Percentiles rank a stretch among this genome's conserved stretches.
Evolutionary conservation across 2,797 vertebrate species (phyloP).

Genomic region (Halcyon leucocephala): DNA sequence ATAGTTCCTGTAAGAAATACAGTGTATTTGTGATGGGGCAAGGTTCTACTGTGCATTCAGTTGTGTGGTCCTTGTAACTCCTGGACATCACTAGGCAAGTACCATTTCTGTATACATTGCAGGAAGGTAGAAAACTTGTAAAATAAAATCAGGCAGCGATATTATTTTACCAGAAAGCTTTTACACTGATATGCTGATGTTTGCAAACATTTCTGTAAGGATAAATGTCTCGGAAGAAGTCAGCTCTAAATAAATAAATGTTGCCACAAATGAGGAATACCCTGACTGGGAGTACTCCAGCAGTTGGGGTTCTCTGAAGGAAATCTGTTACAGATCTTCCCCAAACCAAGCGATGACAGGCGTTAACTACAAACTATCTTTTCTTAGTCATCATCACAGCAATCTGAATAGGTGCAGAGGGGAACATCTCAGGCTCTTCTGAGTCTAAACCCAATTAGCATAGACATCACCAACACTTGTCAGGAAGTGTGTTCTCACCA

Average conservation of each 20-base stretch:
- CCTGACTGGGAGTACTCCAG: not conserved
- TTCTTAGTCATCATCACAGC: not conserved
- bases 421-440: not conserved
- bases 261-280: not conserved
- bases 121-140: not conserved
- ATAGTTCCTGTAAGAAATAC: not conserved
- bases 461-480: not conserved
- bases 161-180: not conserved
- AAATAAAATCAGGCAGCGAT: not conserved
- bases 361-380: not conserved
- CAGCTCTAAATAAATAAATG: not conserved
- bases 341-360: not conserved
- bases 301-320: not conserved
- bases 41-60: not conserved
- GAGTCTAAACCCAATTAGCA: not conserved
- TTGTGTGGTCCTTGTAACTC: accelerated
- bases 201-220: not conserved
- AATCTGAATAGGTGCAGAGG: not conserved
- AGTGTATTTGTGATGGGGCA: not conserved
- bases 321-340: not conserved
- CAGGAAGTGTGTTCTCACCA: not conserved
- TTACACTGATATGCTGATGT: not conserved
- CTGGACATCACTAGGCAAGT: not conserved
- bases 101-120: not conserved
- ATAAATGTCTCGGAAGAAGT: not conserved